Conservation (phyloP, 1,140 invertebrate species). For the Idris sp. region DNA sequence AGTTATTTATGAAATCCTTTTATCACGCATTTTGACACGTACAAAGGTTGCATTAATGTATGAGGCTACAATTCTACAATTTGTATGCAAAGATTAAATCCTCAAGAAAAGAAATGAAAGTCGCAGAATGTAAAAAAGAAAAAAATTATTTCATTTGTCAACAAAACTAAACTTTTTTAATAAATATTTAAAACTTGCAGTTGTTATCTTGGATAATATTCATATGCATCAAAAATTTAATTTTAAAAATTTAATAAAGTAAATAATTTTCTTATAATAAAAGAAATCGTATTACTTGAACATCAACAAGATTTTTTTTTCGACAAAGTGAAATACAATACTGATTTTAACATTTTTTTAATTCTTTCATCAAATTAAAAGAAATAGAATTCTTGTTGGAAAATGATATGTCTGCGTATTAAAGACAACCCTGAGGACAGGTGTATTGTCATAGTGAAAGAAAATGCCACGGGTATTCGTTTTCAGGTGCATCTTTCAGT, state of each 20-base stretch:
- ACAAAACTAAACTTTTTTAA: constrained; percentile 27
- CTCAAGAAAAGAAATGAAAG: constrained; percentile 50
- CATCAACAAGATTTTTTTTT: no score
- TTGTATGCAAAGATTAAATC: constrained; percentile 56
- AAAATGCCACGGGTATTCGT: constrained; percentile 46
- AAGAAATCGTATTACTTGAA: no score
- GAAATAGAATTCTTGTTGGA: no score
- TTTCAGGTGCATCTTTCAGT: constrained; percentile 54
- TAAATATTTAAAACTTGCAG: no score
- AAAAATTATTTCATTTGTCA: no score
- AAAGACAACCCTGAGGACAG: constrained; percentile 28
- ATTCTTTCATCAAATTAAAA: no score
- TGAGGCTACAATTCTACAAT: constrained; percentile 49
- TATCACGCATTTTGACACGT: constrained; percentile 48
- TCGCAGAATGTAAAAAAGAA: constrained; percentile 53
- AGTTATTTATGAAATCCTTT: constrained; percentile 46
- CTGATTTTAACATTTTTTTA: no score
- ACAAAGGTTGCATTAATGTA: constrained; percentile 56
- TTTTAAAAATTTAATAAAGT: no score
- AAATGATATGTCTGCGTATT: constrained; percentile 1
- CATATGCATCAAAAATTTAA: no score
- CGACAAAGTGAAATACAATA: no score
- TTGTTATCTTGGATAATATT: no score
- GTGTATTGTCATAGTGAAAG: constrained; percentile 47
- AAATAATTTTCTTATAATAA: no score